Percentiles rank a stretch among this genome's conserved stretches.
Conservation (phyloP, 1,140 invertebrate species). For the Papilio dardanus region DNA sequence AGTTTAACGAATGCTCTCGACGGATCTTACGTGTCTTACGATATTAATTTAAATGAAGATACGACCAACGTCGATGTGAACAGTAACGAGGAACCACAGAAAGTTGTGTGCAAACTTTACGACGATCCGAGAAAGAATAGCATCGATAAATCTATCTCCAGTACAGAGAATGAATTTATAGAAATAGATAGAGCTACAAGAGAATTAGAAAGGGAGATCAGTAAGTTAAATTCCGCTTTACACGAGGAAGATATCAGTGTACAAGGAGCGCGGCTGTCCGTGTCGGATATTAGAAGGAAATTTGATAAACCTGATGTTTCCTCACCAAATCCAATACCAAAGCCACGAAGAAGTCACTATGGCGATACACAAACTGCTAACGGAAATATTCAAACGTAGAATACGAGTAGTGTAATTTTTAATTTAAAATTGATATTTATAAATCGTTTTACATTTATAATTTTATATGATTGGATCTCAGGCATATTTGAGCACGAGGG, state of each 20-base stretch:
- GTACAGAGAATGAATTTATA: conserved; percentile 78
- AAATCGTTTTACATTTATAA: neutral
- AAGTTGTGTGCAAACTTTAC: conserved; percentile 74
- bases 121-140: conserved; percentile 67
- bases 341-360: conserved; percentile 77
- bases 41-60: conserved; percentile 71
- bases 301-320: conserved; percentile 68
- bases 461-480: conserved; percentile 36
- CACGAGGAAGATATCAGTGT: conserved; percentile 65
- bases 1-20: conserved; percentile 70
- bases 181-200: conserved; percentile 78
- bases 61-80: conserved; percentile 57
- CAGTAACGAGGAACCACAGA: conserved; percentile 68
- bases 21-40: conserved; percentile 58
- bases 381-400: conserved; percentile 47
- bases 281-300: conserved; percentile 73
- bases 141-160: conserved; percentile 70
- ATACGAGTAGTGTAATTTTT: neutral
- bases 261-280: conserved; percentile 55
- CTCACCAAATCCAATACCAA: conserved; percentile 81
- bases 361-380: conserved; percentile 62
- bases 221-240: conserved; percentile 72
- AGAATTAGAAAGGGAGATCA: conserved; percentile 75
- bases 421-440: neutral
- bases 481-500: conserved; percentile 22